Evolutionary conservation across 2,888 invertebrate species (phyloP), one percentile per base, ranked within the genome.

Genomic region (Drosophila eohydei): DNA sequence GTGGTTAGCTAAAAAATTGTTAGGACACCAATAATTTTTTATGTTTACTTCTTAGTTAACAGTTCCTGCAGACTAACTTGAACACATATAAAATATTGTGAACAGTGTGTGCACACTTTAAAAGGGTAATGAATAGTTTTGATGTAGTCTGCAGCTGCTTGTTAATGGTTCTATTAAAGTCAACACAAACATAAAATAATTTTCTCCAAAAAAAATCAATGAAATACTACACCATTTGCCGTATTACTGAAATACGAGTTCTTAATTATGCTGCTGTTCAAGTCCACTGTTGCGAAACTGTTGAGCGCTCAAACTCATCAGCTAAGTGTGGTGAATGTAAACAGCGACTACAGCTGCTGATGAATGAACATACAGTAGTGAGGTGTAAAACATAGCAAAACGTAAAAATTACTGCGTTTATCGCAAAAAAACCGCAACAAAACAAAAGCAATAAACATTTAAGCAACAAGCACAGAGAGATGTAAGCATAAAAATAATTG

Each of bases 331-430:
- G 76, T 78, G 79, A 74, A 43, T 65, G 16, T 7, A 55, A 8
- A 12, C n/a, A 46, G 8, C 6, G 41, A 41, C 71, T 65, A 72
- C 83, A 85, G 86, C 82, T 83, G 78, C 81, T 86, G 78, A 86
- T 83, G 83, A 83, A 88, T 83, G 83, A 88, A 87, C 82, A 58
- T 63, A 74, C 71, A 85, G 77, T 82, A 83, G 87, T 87, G 77
- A 84, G 80, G 80, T 81, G 83, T 81, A 81, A 87, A 84, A 82
- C 74, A 82, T 66, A 71, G 81, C 66, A 73, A 78, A 74, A 57
- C 74, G 79, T 75, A 79, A 69, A 77, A 84, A 62, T 77, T 81
- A 52, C 55, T 71, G 57, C 55, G 57, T 73, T 78, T 64, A 43
- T 46, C 51, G 28, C 54, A 48, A 64, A 74, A 56, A 56, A 77